Evolutionary conservation across 2,888 invertebrate species (phyloP).

Genomic region (Nomada hirtipes): DNA sequence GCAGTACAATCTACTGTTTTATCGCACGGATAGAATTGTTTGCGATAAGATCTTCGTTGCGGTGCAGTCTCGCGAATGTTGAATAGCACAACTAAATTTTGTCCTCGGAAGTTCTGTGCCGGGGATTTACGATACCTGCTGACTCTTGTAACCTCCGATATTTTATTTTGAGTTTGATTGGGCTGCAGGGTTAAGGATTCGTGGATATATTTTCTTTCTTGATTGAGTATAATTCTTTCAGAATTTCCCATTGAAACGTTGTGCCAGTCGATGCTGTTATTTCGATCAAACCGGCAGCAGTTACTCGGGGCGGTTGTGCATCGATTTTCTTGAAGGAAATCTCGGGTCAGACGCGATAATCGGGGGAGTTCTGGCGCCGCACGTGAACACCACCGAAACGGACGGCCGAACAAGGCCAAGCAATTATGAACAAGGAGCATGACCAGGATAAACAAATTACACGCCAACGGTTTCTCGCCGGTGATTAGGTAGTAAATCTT

Average conservation of each 20-base stretch:
- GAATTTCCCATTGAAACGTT: not conserved
- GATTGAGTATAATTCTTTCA: not conserved
- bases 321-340: slow-evolving; percentile 59
- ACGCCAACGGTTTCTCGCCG: slow-evolving; percentile 81
- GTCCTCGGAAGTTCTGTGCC: too few species aligned
- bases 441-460: slow-evolving; percentile 82
- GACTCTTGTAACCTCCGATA: too few species aligned
- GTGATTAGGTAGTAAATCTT: slow-evolving; percentile 82
- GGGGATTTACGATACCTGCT: too few species aligned
- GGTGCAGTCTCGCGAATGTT: too few species aligned
- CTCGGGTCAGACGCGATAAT: slow-evolving; percentile 64
- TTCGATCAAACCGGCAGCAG: slow-evolving; percentile 1
- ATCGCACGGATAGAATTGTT: too few species aligned
- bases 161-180: too few species aligned
- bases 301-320: slow-evolving; percentile 15
- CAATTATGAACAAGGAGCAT: slow-evolving; percentile 75
- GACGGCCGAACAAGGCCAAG: slow-evolving; percentile 54
- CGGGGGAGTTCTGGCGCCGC: slow-evolving; percentile 62
- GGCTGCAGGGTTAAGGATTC: too few species aligned
- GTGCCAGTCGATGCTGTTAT: not conserved
- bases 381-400: slow-evolving; percentile 45
- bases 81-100: too few species aligned
- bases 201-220: too few species aligned
- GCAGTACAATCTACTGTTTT: too few species aligned
- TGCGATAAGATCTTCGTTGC: too few species aligned